Evolutionary conservation across 2,888 invertebrate genomes (phyloP).

Genomic region (Parochlus steinenii): DNA sequence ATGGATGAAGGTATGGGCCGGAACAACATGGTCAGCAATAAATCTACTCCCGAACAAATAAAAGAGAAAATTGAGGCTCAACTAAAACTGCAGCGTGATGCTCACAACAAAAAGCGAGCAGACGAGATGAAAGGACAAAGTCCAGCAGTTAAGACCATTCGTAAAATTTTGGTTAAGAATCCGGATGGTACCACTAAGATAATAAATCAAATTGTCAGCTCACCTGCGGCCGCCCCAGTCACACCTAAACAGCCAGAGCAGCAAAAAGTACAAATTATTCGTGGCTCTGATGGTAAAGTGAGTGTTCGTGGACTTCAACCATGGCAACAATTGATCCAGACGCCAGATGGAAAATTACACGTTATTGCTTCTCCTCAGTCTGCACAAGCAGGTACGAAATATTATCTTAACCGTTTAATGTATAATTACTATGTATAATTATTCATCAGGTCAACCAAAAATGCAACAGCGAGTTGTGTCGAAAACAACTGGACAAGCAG

Average conservation of each 20-base stretch:
- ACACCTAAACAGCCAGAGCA: conserved; percentile 39
- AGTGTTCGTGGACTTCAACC: conserved; percentile 82
- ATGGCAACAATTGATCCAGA: conserved; percentile 82
- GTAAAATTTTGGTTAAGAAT: conserved; percentile 32
- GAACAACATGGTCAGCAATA: conserved; percentile 25
- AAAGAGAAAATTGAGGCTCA: conserved; percentile 88
- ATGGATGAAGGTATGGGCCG: conserved; percentile 14
- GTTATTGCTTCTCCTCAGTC: conserved; percentile 42
- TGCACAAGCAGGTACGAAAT: too few relatives aligned
- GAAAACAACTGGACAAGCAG: background rate
- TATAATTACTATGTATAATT: background rate
- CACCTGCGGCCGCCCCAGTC: conserved; percentile 46
- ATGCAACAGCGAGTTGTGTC: too few relatives aligned
- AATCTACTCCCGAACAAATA: conserved; percentile 53
- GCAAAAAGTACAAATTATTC: conserved; percentile 80
- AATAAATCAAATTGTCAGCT: conserved; percentile 38
- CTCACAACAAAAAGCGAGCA: conserved; percentile 74
- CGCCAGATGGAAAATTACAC: conserved; percentile 86
- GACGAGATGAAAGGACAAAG: conserved; percentile 39
- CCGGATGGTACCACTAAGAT: conserved; percentile 46
- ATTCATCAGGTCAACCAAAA: too few relatives aligned
- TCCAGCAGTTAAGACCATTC: conserved; percentile 11
- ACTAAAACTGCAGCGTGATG: conserved; percentile 69
- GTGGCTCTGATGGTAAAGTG: conserved; percentile 78
- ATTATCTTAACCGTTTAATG: background rate